phyloP scores from a whole-genome alignment of 2,113 vertebrate genomes.

The Dipodomys ordii region DNA sequence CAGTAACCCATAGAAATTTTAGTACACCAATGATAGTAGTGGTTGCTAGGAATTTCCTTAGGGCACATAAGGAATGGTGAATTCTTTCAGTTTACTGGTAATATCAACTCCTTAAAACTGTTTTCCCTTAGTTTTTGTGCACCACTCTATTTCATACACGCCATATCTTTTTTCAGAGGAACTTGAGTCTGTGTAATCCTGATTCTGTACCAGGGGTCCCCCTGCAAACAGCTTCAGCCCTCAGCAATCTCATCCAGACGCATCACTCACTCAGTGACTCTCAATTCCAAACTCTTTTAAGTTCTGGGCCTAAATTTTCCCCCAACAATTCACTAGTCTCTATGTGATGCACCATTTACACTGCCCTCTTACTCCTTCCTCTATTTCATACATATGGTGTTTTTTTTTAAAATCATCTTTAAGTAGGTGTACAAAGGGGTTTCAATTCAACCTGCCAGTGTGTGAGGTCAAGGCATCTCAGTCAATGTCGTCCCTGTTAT shows the following conservation, averaged over 20 bases:
- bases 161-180: neutral
- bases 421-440: too few relatives aligned
- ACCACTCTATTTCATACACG: neutral
- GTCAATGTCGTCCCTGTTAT: too few relatives aligned
- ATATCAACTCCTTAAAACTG: conserved; percentile 2
- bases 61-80: neutral
- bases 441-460: too few relatives aligned
- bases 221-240: neutral
- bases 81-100: neutral
- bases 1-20: neutral
- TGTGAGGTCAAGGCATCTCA: too few relatives aligned
- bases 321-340: neutral
- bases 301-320: neutral
- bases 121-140: neutral
- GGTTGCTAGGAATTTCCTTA: neutral
- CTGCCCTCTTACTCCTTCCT: neutral
- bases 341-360: neutral
- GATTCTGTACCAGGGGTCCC: neutral
- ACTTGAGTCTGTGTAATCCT: neutral
- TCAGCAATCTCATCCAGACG: neutral
- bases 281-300: neutral
- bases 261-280: neutral
- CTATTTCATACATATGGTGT: neutral
- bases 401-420: too few relatives aligned
- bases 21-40: neutral